Conservation (phyloP, 2,797 vertebrate species). For the Liasis olivaceus region DNA sequence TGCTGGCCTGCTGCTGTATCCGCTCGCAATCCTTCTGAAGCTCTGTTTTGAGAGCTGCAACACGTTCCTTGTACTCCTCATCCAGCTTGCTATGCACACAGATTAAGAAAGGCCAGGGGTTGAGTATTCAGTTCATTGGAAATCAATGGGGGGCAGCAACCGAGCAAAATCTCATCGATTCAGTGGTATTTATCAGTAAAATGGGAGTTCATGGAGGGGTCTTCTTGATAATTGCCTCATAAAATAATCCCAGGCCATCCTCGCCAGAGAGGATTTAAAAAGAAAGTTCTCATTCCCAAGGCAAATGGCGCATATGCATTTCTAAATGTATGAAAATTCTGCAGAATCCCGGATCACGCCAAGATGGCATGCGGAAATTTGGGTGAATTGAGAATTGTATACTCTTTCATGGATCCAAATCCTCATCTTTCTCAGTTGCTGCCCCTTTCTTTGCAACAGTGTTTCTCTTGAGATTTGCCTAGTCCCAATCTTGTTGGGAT, state of each 20-base stretch:
- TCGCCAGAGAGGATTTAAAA: neutral
- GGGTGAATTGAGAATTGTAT: neutral
- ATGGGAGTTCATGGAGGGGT: neutral
- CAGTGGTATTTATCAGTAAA: neutral
- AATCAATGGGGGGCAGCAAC: neutral
- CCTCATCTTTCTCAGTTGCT: neutral
- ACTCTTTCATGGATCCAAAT: neutral
- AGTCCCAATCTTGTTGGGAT: neutral
- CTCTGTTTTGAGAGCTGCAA: constrained; percentile 76
- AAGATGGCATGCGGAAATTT: neutral
- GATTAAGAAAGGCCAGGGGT: accelerated
- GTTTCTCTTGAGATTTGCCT: neutral
- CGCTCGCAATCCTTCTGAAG: constrained; percentile 87
- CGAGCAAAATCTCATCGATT: neutral
- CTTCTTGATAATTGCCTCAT: neutral
- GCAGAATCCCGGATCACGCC: too few relatives aligned
- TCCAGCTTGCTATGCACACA: constrained; percentile 84
- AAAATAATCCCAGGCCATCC: neutral
- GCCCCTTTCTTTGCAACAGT: neutral
- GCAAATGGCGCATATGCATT: neutral
- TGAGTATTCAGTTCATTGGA: neutral
- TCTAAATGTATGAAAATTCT: neutral
- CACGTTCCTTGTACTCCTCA: constrained; percentile 89
- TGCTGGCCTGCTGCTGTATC: constrained; percentile 85
- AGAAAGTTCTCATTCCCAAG: neutral